Percentiles rank a stretch among this genome's conserved stretches.
Conservation (phyloP, 1,140 invertebrate genomes). For the Schlechtendalia chinensis region DNA sequence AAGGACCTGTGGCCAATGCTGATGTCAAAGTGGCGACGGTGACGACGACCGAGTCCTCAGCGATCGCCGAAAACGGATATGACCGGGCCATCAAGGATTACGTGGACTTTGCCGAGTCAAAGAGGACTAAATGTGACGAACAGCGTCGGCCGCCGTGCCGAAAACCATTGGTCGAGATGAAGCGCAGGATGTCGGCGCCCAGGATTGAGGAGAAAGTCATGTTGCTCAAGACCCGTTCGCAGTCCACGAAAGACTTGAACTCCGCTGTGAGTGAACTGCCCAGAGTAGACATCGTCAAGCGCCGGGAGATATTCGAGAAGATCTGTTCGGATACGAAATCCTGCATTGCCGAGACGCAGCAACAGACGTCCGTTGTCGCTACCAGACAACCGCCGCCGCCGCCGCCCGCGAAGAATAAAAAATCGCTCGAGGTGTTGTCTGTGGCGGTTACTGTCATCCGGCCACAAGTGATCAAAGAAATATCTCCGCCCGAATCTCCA, state of each 20-base stretch:
- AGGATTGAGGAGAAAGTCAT: slow-evolving; percentile 59
- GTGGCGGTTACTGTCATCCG: not conserved
- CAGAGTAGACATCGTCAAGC: slow-evolving; percentile 78
- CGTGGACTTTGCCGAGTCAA: slow-evolving; percentile 66
- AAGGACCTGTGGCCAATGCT: slow-evolving; percentile 53
- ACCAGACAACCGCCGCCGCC: slow-evolving; percentile 11
- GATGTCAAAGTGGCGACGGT: slow-evolving; percentile 65
- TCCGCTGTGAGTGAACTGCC: slow-evolving; percentile 57
- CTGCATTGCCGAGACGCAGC: not conserved
- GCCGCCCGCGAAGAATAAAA: slow-evolving; percentile 50
- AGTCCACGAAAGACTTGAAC: slow-evolving; percentile 38
- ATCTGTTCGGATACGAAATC: slow-evolving; percentile 29
- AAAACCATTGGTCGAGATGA: slow-evolving; percentile 52
- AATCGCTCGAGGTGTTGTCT: not conserved
- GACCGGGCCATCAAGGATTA: slow-evolving; percentile 82
- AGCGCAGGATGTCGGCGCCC: slow-evolving; percentile 50
- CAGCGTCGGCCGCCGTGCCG: not conserved
- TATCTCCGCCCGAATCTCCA: not conserved
- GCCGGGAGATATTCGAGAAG: slow-evolving; percentile 77
- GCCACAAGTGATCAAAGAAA: not conserved
- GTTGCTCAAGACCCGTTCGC: slow-evolving; percentile 55
- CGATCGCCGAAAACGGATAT: slow-evolving; percentile 78
- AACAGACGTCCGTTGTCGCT: slow-evolving; percentile 22
- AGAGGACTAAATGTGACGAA: slow-evolving; percentile 53
- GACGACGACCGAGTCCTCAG: not conserved